Percentiles rank a stretch among this genome's conserved stretches.
These are phyloP conservation scores for Autographa pulchrina DNA, from an alignment of 2,888 invertebrate species.

Conservation along the genomic window DNA sequence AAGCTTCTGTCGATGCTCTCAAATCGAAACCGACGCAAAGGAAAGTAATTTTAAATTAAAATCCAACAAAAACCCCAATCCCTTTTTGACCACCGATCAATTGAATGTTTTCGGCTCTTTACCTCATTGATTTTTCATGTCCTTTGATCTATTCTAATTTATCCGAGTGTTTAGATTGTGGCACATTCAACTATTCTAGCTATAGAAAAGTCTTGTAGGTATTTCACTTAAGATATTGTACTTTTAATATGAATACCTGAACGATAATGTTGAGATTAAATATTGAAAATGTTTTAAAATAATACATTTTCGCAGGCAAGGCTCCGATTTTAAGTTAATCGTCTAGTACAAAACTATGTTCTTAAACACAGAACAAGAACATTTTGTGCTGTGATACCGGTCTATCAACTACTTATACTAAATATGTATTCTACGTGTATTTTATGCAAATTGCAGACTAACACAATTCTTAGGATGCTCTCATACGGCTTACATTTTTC, in stretches of 20 bases:
- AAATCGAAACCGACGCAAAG: constrained; percentile 61
- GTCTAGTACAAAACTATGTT: not conserved
- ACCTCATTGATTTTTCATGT: constrained; percentile 76
- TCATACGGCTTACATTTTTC: too few relatives aligned
- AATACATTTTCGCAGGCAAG: not conserved
- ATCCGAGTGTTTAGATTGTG: constrained; percentile 59
- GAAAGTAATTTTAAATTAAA: constrained; percentile 82
- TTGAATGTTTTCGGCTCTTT: constrained; percentile 80
- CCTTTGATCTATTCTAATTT: constrained; percentile 81
- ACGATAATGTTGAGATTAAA: not conserved
- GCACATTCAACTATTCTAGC: not conserved
- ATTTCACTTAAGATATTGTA: not conserved
- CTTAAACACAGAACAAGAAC: not conserved
- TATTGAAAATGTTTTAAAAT: not conserved
- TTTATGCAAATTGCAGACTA: too few relatives aligned
- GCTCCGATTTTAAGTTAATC: not conserved
- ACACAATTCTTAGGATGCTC: too few relatives aligned
- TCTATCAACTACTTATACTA: too few relatives aligned
- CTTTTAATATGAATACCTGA: not conserved
- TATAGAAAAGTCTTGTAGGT: not conserved
- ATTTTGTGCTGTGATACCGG: not conserved
- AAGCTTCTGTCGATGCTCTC: constrained; percentile 54
- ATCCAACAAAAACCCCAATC: constrained; percentile 80
- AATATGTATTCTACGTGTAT: too few relatives aligned
- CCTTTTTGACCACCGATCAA: constrained; percentile 78